Conservation (phyloP, 1,140 invertebrate genomes). For the Drosophila equinoxialis region DNA sequence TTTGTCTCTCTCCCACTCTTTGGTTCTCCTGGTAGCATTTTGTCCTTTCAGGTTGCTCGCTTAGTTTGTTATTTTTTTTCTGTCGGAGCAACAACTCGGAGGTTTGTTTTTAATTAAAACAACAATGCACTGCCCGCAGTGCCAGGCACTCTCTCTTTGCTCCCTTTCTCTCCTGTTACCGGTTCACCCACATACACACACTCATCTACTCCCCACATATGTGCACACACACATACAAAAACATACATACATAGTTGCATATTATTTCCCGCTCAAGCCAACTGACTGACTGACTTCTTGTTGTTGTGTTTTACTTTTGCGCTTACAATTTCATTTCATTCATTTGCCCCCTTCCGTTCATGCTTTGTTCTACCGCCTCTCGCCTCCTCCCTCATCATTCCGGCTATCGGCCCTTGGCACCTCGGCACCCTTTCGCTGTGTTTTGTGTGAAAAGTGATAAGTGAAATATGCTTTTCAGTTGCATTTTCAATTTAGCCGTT, state of each 20-base stretch:
- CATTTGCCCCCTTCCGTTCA: constrained; percentile 22
- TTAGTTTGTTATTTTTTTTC: constrained; percentile 43
- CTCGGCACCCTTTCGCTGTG: constrained; percentile 27
- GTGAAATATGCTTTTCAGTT: constrained; percentile 80
- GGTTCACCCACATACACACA: constrained; percentile 14
- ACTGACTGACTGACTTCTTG: constrained; percentile 58
- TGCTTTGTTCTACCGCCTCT: background rate
- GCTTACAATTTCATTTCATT: constrained; percentile 73
- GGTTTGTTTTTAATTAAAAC: constrained; percentile 79
- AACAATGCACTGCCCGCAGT: constrained; percentile 66
- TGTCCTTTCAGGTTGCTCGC: constrained; percentile 53
- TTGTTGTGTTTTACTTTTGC: constrained; percentile 62
- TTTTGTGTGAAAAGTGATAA: constrained; percentile 80
- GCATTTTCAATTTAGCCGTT: constrained; percentile 76
- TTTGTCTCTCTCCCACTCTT: constrained; percentile 4
- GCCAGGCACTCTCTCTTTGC: constrained; percentile 21
- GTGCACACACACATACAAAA: constrained; percentile 4
- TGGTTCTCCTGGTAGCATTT: background rate
- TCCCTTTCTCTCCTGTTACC: constrained; percentile 31
- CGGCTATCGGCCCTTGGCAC: constrained; percentile 14
- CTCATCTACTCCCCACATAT: background rate
- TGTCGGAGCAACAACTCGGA: constrained; percentile 50
- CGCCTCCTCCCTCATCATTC: too few relatives aligned
- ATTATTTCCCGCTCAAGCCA: constrained; percentile 61
- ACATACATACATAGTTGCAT: constrained; percentile 24